Evolutionary conservation across 2,113 vertebrate genomes (phyloP).

Genomic region (Centropus bengalensis): DNA sequence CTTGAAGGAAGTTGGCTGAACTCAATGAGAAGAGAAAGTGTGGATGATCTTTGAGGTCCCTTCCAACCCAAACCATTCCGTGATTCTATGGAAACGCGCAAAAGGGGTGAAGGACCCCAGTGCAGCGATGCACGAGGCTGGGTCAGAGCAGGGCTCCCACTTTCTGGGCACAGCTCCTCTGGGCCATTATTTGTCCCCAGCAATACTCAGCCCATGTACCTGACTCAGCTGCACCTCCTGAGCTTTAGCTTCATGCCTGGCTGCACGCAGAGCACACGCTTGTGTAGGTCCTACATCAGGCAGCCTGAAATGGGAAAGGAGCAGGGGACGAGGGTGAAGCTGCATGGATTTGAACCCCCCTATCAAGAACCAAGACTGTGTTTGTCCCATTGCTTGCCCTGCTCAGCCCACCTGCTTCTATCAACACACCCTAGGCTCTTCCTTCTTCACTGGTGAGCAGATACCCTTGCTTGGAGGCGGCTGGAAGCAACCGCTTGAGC

Average conservation of each 20-base stretch:
- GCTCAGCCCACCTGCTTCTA: fast-evolving
- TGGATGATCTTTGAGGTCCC: too few species aligned
- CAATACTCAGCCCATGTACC: not conserved
- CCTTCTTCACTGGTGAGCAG: fast-evolving
- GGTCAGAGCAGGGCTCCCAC: not conserved
- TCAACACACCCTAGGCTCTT: not conserved
- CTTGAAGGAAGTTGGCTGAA: not conserved
- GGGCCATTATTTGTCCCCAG: not conserved
- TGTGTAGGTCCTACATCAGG: fast-evolving
- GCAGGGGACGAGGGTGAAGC: not conserved
- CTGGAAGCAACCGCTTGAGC: not conserved
- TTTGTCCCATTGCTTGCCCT: not conserved
- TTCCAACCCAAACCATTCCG: too few species aligned
- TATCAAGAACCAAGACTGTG: fast-evolving
- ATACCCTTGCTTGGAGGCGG: fast-evolving
- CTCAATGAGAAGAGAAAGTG: not conserved
- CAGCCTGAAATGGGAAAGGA: not conserved
- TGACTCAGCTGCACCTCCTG: not conserved
- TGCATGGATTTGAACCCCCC: fast-evolving
- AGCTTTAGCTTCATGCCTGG: not conserved
- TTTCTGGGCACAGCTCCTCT: not conserved
- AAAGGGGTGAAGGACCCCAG: not conserved
- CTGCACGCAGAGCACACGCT: not conserved
- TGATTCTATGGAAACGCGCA: not conserved
- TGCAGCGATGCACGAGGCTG: fast-evolving